A percentile compares a stretch with the other conserved stretches of the same genome.
Evolutionary conservation across 2,888 invertebrate genomes (phyloP).

Genomic region (Drosophila anomalata): DNA sequence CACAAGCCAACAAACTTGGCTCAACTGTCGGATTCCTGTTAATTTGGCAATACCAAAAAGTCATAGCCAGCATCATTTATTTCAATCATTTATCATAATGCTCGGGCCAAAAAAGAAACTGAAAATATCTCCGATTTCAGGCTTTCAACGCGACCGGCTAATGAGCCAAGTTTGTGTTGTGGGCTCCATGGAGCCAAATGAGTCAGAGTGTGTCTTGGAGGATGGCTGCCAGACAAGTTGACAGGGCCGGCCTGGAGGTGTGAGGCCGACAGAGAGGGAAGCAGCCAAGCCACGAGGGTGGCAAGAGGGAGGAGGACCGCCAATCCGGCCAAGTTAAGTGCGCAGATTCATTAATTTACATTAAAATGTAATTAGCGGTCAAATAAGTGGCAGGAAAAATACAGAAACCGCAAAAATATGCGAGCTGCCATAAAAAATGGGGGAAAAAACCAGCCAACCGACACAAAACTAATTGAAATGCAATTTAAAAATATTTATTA

Average conservation of each 20-base stretch:
- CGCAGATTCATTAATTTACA: constrained; percentile 80
- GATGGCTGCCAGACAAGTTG: constrained; percentile 54
- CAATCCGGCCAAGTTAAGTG: constrained; percentile 71
- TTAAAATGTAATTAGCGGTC: constrained; percentile 81
- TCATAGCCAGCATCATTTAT: constrained; percentile 33
- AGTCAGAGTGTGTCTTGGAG: constrained; percentile 49
- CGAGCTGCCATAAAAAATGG: constrained; percentile 29
- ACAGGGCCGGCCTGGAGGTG: constrained; percentile 38
- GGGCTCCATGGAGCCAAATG: constrained; percentile 49
- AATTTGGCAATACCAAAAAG: constrained; percentile 22
- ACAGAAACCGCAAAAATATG: constrained; percentile 61
- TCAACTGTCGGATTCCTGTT: constrained; percentile 12
- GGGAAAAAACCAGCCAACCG: constrained; percentile 8
- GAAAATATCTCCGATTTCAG: constrained; percentile 33
- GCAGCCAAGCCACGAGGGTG: background rate
- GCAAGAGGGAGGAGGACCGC: constrained; percentile 20
- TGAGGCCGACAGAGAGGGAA: constrained; percentile 12
- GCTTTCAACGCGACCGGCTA: constrained; percentile 60
- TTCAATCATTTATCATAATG: constrained; percentile 75
- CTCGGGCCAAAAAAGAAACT: constrained; percentile 27
- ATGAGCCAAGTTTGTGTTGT: constrained; percentile 66
- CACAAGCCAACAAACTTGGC: background rate
- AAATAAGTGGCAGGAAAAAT: constrained; percentile 56
- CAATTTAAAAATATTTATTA: constrained; percentile 53
- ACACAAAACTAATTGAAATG: constrained; percentile 51